Evolutionary conservation across 2,113 vertebrate species (phyloP), one percentile per base, ranked within the genome.

Genomic region (Triplophysa siluroides): DNA sequence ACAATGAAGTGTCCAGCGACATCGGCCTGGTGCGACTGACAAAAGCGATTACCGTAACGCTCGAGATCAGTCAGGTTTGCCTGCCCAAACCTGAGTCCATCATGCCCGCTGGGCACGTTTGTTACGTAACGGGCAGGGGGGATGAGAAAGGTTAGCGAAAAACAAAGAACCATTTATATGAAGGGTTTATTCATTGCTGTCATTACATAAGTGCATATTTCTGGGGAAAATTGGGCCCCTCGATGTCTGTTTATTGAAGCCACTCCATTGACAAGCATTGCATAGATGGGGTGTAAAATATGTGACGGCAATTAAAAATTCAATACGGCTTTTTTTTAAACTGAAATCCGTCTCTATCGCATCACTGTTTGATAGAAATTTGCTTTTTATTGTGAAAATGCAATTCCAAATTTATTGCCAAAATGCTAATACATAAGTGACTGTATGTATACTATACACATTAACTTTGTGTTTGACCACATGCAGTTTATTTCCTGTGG

Each of bases 91-190:
- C 85, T 0, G 85, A 85, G 8, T 66, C 76, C 0, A 74, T 89
- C 75, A 80, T 89, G 85, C 87, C 86, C 38, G 76, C 85, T 11
- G 85, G 89, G 13, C 89, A 79, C 0, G 33, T 63, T 8, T 92
- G 93, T 87, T 90, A 88, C 1, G 90, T 92, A 84, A 92, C 91
- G 0, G 88, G 91, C 68, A 92, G 90, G 92, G 89, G 90, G 26
- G 88, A 91, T 7, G 91, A 91, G 85, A 93, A 90, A 90, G 91
- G 90, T 90, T 83, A 43, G 21, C 13, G 18, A 43, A 64, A 29
- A 63, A 63, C 58, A 63, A 63, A 47, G 38, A 63, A 23, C 60
- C 24, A 23, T 76, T 58, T 21, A 73, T 41, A 18, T 2, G 11
- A 21, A 19, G 18, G 52, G 69, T 58, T 73, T 2, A 73, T 16